These are phyloP conservation scores for Aleadryas rufinucha DNA, from an alignment of 2,113 vertebrate genomes.

Conservation along the genomic window DNA sequence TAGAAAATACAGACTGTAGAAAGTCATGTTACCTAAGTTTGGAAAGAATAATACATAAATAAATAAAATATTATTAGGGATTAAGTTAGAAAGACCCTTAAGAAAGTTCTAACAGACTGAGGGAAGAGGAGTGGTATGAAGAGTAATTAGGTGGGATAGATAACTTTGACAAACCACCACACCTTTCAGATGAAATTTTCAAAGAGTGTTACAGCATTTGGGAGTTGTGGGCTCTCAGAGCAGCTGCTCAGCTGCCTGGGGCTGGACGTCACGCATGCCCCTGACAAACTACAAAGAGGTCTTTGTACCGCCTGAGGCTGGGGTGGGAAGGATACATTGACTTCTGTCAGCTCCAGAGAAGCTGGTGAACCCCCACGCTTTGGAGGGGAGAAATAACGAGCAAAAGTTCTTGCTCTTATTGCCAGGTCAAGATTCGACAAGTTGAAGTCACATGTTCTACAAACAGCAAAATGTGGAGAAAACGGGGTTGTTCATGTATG, in stretches of 20 bases:
- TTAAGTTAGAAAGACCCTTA: not conserved
- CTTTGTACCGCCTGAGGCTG: not conserved
- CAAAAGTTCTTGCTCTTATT: not conserved
- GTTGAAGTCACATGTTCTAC: not conserved
- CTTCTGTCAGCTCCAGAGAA: not conserved
- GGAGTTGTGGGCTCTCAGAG: not conserved
- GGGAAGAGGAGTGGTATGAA: not conserved
- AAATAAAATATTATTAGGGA: not conserved
- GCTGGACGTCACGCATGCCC: rapidly evolving
- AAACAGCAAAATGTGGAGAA: not conserved
- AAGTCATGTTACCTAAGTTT: not conserved
- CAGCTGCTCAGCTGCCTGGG: not conserved
- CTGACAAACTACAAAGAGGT: not conserved
- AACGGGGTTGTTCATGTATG: not conserved
- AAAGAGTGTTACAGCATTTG: not conserved
- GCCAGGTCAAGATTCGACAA: not conserved
- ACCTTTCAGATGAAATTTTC: not conserved
- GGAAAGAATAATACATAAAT: not conserved
- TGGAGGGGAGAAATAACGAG: not conserved
- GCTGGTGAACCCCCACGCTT: not conserved
- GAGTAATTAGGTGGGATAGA: not conserved
- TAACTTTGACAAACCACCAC: not conserved
- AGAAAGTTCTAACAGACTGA: not conserved
- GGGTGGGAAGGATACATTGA: rapidly evolving
- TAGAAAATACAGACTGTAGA: not conserved